Conservation (phyloP, 2,797 vertebrate genomes). For the Halcyon chelicuti region DNA sequence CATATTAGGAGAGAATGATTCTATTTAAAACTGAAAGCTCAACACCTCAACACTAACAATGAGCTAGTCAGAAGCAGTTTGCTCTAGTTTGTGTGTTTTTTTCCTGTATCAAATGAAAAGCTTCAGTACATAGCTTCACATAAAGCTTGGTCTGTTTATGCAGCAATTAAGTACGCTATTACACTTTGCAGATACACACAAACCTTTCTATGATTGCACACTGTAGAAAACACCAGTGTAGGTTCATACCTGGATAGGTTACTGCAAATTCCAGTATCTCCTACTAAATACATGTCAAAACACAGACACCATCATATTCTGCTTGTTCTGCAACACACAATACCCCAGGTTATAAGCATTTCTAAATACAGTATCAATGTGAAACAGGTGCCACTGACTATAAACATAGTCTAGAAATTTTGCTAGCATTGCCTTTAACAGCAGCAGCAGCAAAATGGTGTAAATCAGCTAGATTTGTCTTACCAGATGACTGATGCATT, state of each 20-base stretch:
- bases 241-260: not conserved
- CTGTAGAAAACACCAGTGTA: not conserved
- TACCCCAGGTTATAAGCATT: not conserved
- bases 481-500: not conserved
- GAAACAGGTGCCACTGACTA: not conserved
- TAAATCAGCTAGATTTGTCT: not conserved
- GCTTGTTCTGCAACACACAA: not conserved
- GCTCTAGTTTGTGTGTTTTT: not conserved
- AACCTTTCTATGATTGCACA: not conserved
- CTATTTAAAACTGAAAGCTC: slow-evolving; percentile 33
- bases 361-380: not conserved
- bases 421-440: slow-evolving; percentile 13
- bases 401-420: not conserved
- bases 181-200: not conserved
- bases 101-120: not conserved
- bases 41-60: slow-evolving; percentile 17
- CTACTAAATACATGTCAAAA: not conserved
- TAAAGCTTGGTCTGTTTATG: slow-evolving; percentile 14
- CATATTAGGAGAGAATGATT: not conserved
- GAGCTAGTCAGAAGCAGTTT: slow-evolving; percentile 11
- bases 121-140: not conserved
- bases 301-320: not conserved
- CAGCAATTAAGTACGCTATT: not conserved
- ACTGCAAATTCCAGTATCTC: not conserved
- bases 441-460: not conserved